Percentiles rank a stretch among this genome's conserved stretches.
Evolutionary conservation across 2,888 invertebrate genomes (phyloP).

Genomic region (Agrilus cyanescens): DNA sequence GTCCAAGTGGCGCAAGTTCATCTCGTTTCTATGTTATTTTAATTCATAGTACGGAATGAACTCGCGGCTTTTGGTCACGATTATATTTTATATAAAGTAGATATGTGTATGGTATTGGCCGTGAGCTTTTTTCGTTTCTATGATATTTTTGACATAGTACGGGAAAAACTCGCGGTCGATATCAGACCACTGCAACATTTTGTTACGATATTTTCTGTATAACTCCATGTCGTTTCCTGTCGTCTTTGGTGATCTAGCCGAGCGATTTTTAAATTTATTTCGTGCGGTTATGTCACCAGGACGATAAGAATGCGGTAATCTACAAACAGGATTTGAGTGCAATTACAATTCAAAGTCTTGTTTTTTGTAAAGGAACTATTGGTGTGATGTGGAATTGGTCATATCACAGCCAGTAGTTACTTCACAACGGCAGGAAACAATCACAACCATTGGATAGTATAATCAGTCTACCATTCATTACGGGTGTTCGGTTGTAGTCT

Average conservation of each 20-base stretch:
- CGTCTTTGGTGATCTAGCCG: slow-evolving; percentile 38
- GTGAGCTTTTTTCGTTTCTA: slow-evolving; percentile 23
- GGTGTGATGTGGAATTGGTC: slow-evolving; percentile 29
- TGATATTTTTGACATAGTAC: slow-evolving; percentile 26
- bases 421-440: slow-evolving; percentile 21
- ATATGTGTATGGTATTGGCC: slow-evolving; percentile 15
- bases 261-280: slow-evolving; percentile 25
- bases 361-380: slow-evolving; percentile 30
- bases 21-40: slow-evolving; percentile 15
- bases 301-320: slow-evolving; percentile 10
- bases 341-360: slow-evolving; percentile 6
- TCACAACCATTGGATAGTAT: not conserved
- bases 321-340: slow-evolving; percentile 2
- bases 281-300: slow-evolving; percentile 29
- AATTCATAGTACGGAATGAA: slow-evolving; percentile 23
- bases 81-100: slow-evolving; percentile 4
- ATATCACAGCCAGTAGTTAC: slow-evolving; percentile 38
- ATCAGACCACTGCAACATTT: slow-evolving; percentile 6
- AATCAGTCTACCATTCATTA: slow-evolving; percentile 23
- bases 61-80: slow-evolving; percentile 15
- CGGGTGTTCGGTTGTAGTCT: slow-evolving; percentile 30
- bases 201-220: slow-evolving; percentile 4
- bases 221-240: slow-evolving; percentile 11
- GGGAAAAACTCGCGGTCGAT: slow-evolving; percentile 28
- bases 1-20: slow-evolving; percentile 18